Evolutionary conservation across 2,888 invertebrate species (phyloP), one percentile per base, ranked within the genome.

Genomic region (Mimachlamys varia): DNA sequence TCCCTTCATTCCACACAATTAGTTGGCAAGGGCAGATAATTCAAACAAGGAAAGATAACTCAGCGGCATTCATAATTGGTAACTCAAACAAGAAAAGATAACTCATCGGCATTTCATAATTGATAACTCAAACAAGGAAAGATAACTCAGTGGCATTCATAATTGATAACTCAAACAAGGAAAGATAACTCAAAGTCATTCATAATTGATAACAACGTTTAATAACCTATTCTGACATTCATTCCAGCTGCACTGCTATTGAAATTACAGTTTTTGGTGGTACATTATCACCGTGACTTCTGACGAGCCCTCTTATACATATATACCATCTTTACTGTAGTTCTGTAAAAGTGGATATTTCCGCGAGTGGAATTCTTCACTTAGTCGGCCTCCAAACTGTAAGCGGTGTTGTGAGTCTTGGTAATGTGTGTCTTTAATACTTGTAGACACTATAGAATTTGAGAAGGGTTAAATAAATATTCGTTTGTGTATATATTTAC

Each of bases 181-280:
- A 58, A 76, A 76, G 76, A 76, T 33, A 76, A 76, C 76, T 76
- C 76, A 33, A 33, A 76, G 17, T 76, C 33, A 12, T 13, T 76
- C 27, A 33, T 76, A 76, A 76, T 76, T 76, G 76, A 76, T 76
- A 76, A 76, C 76, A 76, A 76, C 27, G 33, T 76, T 76, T 76
- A 76, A 76, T 76, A 76, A 33, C 33, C 27, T 76, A 33, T 76
- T 12, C 12, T 33, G 17, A 76, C 76, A 27, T 76, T 76, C 76
- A 76, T 76, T 76, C 76, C 76, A 27, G 27, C 15, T 12, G 15
- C 76, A 76, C 15, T 27, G 27, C 76, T 76, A n/a, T n/a, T n/a
- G n/a, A 76, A 76, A 33, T 58, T 33, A 10, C 22, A 76, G 27
- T n/a, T 7, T 7, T 5, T 44, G 44, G 44, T 44, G 3, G 7